A percentile compares a stretch with the other conserved stretches of the same genome.
Evolutionary conservation across 1,140 invertebrate species (phyloP).

Genomic region (Drosophila sproati): DNA sequence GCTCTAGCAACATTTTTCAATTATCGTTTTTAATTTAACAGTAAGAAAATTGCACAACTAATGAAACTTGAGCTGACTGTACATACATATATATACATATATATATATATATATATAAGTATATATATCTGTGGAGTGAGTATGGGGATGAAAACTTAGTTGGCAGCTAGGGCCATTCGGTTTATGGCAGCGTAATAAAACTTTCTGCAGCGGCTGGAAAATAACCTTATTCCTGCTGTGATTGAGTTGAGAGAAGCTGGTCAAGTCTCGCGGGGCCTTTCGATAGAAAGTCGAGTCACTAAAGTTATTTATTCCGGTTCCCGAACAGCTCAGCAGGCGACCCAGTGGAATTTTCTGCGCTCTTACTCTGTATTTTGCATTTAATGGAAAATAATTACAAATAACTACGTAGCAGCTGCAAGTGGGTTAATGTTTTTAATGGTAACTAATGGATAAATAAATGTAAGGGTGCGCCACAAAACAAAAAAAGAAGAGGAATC

Average conservation of each 20-base stretch:
- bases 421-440: conserved; percentile 59
- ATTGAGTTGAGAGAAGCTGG: conserved; percentile 70
- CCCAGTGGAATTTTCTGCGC: conserved; percentile 22
- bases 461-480: conserved; percentile 4
- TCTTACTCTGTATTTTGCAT: conserved; percentile 41
- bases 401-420: conserved; percentile 58
- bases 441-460: conserved; percentile 68
- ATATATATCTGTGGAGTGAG: neutral
- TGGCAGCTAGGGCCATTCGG: conserved; percentile 23
- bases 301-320: conserved; percentile 59
- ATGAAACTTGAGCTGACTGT: conserved; percentile 64
- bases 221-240: conserved; percentile 73
- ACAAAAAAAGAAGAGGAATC: too few relatives aligned
- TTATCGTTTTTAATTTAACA: conserved; percentile 82
- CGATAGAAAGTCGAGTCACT: conserved; percentile 37
- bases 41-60: conserved; percentile 79
- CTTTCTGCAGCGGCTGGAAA: conserved; percentile 67
- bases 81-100: neutral
- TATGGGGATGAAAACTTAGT: conserved; percentile 1
- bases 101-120: too few relatives aligned
- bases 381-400: conserved; percentile 82
- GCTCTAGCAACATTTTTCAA: conserved; percentile 75
- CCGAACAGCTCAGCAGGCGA: conserved; percentile 44
- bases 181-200: conserved; percentile 66
- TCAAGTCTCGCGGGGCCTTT: conserved; percentile 64